Percentiles rank a stretch among this genome's conserved stretches.
Evolutionary conservation across 2,888 invertebrate species (phyloP).

Genomic region (Stenodera caucasica): DNA sequence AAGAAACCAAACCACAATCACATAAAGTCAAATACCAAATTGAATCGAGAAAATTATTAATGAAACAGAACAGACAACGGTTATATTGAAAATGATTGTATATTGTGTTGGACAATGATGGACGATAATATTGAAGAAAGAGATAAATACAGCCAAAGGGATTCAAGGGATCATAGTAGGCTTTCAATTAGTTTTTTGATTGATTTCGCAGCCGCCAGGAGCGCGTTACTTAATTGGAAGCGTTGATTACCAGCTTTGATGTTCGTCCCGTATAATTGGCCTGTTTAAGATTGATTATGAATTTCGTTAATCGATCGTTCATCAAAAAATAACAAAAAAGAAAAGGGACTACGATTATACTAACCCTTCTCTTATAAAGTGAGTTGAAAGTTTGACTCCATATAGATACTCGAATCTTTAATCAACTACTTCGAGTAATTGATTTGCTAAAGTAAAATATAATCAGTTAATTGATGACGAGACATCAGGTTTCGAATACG

Average conservation of each 20-base stretch:
- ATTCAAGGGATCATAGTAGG: slow-evolving; percentile 53
- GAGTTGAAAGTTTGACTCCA: too few species aligned
- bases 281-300: slow-evolving; percentile 56
- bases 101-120: slow-evolving; percentile 21
- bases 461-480: slow-evolving; percentile 35
- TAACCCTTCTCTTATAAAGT: not conserved
- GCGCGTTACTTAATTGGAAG: slow-evolving; percentile 55
- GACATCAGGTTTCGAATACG: not conserved
- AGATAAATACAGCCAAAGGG: slow-evolving; percentile 40
- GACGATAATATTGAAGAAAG: slow-evolving; percentile 9
- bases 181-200: slow-evolving; percentile 58
- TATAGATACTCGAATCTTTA: too few species aligned
- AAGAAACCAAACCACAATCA: slow-evolving; percentile 49
- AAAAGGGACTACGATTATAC: too few species aligned
- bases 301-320: slow-evolving; percentile 51
- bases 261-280: slow-evolving; percentile 54
- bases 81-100: slow-evolving; percentile 21
- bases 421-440: slow-evolving; percentile 38
- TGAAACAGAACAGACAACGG: slow-evolving; percentile 51
- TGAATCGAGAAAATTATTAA: slow-evolving; percentile 55
- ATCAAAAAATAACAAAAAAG: not conserved
- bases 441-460: slow-evolving; percentile 33
- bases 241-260: slow-evolving; percentile 55
- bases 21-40: slow-evolving; percentile 54
- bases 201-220: slow-evolving; percentile 55